Evolutionary conservation across 2,888 invertebrate genomes (phyloP).

Genomic region (Eupithecia vulgata): DNA sequence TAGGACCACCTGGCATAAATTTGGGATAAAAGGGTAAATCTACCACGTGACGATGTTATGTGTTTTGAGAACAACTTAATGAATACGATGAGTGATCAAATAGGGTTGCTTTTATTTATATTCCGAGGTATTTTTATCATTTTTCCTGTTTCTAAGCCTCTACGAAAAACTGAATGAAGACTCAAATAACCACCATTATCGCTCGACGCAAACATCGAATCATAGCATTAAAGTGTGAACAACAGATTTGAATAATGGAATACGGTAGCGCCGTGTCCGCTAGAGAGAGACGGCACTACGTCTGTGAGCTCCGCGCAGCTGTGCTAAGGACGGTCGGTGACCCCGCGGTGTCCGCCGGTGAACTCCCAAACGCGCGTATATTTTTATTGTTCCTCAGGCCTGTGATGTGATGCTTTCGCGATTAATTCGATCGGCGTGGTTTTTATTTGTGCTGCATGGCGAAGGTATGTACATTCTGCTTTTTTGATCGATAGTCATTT

Average conservation of each 20-base stretch:
- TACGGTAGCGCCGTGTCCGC: constrained; percentile 55
- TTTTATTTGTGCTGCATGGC: constrained; percentile 26
- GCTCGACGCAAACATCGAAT: constrained; percentile 23
- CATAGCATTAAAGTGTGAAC: constrained; percentile 43
- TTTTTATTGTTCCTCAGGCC: constrained; percentile 57
- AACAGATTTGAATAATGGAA: constrained; percentile 57
- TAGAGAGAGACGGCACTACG: constrained; percentile 66
- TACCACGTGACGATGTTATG: background rate
- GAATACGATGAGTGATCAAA: background rate
- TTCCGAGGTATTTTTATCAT: background rate
- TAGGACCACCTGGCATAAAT: constrained; percentile 10
- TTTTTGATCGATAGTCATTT: constrained; percentile 10
- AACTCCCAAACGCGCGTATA: constrained; percentile 81
- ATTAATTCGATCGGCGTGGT: constrained; percentile 40
- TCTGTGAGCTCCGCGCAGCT: constrained; percentile 70
- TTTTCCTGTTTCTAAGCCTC: background rate
- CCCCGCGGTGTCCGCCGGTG: constrained; percentile 79
- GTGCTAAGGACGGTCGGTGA: constrained; percentile 84
- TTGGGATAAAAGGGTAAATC: constrained; percentile 7
- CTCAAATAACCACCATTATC: constrained; percentile 13
- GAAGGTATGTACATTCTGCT: constrained; percentile 27
- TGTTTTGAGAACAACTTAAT: background rate
- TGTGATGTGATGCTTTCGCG: constrained; percentile 49
- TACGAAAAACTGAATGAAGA: background rate
- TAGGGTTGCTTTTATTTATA: background rate